These are phyloP conservation scores for Temnothorax rugatulus DNA, from an alignment of 2,888 invertebrate genomes.

Conservation along the genomic window DNA sequence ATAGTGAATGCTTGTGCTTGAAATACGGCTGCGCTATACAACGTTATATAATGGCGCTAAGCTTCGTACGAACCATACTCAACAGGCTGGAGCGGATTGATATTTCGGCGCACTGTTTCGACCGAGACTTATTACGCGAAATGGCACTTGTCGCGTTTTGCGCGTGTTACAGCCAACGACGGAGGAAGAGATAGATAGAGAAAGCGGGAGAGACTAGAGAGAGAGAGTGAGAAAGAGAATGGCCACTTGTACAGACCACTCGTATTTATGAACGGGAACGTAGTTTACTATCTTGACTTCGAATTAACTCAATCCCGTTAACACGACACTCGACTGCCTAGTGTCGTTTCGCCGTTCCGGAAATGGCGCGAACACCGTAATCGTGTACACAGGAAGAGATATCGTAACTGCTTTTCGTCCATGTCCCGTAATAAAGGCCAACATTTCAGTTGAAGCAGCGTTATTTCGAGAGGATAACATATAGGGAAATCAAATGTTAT, in stretches of 20 bases:
- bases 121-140: constrained; percentile 34
- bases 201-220: not conserved
- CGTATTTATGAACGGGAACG: constrained; percentile 50
- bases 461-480: constrained; percentile 9
- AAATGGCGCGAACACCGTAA: constrained; percentile 27
- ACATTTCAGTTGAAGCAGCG: not conserved
- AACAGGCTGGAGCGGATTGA: constrained; percentile 27
- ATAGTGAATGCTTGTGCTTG: not conserved
- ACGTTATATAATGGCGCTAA: constrained; percentile 19
- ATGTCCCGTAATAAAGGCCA: constrained; percentile 28
- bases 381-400: constrained; percentile 35
- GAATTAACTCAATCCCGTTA: constrained; percentile 56
- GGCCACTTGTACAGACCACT: constrained; percentile 36
- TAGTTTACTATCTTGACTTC: constrained; percentile 49
- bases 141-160: constrained; percentile 43
- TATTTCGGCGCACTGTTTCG: constrained; percentile 34
- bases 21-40: not conserved
- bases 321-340: constrained; percentile 39
- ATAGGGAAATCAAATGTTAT: not conserved
- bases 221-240: not conserved
- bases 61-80: constrained; percentile 1
- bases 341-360: constrained; percentile 43
- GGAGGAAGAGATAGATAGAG: not conserved
- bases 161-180: constrained; percentile 7
- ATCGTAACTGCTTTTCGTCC: constrained; percentile 47